Percentiles rank a stretch among this genome's conserved stretches.
Evolutionary conservation across 1,140 invertebrate species (phyloP).

Genomic region (Ridgeia piscesae): DNA sequence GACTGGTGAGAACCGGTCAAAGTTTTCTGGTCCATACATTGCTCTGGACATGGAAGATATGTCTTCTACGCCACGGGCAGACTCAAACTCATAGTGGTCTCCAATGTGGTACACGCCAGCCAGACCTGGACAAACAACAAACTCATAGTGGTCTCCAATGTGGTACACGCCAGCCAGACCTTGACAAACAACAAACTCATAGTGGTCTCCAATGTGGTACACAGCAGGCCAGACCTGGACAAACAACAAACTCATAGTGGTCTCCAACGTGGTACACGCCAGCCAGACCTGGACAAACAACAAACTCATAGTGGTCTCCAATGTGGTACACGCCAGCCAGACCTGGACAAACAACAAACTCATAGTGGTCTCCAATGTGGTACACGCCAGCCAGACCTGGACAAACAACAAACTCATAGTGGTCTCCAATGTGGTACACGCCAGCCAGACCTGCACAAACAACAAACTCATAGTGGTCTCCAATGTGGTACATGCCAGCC

Average conservation of each 20-base stretch:
- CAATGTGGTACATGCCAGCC: constrained; percentile 55
- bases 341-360: constrained; percentile 55
- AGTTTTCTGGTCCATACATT: constrained; percentile 52
- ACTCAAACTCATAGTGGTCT: constrained; percentile 52
- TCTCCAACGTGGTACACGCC: constrained; percentile 55
- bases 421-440: constrained; percentile 54
- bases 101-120: constrained; percentile 55
- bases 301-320: constrained; percentile 50
- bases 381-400: constrained; percentile 57
- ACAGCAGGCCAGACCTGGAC: constrained; percentile 57
- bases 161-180: constrained; percentile 55
- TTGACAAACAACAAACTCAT: constrained; percentile 51
- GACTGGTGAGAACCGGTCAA: constrained; percentile 52
- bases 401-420: constrained; percentile 52
- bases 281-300: constrained; percentile 55
- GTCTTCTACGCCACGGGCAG: constrained; percentile 49
- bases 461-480: constrained; percentile 51
- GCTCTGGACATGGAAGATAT: constrained; percentile 49
- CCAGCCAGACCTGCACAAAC: constrained; percentile 56
- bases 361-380: constrained; percentile 51
- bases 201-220: constrained; percentile 53
- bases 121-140: constrained; percentile 47
- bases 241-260: constrained; percentile 51
- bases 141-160: constrained; percentile 51
- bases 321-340: constrained; percentile 56